phyloP scores from a whole-genome alignment of 2,888 invertebrate species.

The Chalcis sispes region DNA sequence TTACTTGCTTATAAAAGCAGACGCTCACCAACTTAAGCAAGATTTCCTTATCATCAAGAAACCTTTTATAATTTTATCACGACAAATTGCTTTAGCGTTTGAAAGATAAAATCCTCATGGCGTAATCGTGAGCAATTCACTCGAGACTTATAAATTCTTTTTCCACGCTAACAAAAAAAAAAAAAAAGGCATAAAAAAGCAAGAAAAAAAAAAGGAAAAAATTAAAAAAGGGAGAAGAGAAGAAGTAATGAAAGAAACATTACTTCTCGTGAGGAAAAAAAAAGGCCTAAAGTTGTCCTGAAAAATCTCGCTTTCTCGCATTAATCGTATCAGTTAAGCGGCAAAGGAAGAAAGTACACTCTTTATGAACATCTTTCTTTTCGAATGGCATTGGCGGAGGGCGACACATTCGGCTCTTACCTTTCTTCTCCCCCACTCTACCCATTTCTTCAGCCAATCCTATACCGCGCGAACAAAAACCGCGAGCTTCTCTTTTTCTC shows the following conservation, averaged over 20 bases:
- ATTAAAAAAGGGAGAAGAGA: no score
- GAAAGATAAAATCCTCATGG: slow-evolving; percentile 41
- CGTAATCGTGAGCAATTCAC: slow-evolving; percentile 27
- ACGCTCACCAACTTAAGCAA: background rate
- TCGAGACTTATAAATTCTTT: slow-evolving; percentile 37
- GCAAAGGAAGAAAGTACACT: background rate
- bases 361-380: slow-evolving; percentile 28
- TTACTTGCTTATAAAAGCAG: background rate
- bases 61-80: slow-evolving; percentile 33
- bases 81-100: slow-evolving; percentile 35
- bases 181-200: background rate
- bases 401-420: no score
- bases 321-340: slow-evolving; percentile 29
- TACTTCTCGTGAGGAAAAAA: background rate
- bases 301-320: background rate
- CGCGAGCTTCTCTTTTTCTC: background rate
- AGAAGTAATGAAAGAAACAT: no score
- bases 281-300: background rate
- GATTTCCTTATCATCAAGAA: slow-evolving; percentile 25
- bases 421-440: slow-evolving; percentile 48
- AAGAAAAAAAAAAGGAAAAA: no score
- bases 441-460: background rate
- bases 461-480: background rate
- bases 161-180: background rate
- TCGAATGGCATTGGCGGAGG: no score